Evolutionary conservation across 2,797 vertebrate genomes (phyloP).

Genomic region (Picus viridis): DNA sequence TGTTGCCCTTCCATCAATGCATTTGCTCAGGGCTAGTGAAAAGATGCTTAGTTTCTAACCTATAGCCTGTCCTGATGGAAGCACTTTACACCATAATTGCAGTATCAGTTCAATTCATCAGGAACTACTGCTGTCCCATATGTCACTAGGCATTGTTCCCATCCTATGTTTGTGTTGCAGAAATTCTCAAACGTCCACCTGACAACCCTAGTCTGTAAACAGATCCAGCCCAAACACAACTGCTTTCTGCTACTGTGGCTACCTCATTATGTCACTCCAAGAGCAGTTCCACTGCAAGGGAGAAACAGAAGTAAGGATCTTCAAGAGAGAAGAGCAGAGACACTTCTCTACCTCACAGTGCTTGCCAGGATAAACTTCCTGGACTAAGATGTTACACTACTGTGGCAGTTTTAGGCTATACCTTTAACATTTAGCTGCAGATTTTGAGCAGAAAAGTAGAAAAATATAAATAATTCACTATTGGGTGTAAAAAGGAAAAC

Average conservation of each 20-base stretch:
- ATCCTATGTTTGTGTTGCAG: not conserved
- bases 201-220: not conserved
- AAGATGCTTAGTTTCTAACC: not conserved
- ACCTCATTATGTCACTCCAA: not conserved
- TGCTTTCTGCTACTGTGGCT: not conserved
- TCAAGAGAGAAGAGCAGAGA: not conserved
- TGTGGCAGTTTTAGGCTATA: no score
- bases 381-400: not conserved
- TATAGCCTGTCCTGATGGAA: not conserved
- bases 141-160: not conserved
- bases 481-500: no score
- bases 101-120: not conserved
- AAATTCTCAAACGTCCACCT: not conserved
- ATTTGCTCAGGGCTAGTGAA: not conserved
- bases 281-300: not conserved
- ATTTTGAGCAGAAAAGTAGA: no score
- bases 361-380: not conserved
- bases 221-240: not conserved
- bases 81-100: not conserved
- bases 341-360: not conserved
- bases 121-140: not conserved
- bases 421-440: no score
- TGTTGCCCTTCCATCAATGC: fast-evolving
- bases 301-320: not conserved
- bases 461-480: no score